Evolutionary conservation across 2,113 vertebrate species (phyloP), one percentile per base, ranked within the genome.

Genomic region (Callipepla squamata): DNA sequence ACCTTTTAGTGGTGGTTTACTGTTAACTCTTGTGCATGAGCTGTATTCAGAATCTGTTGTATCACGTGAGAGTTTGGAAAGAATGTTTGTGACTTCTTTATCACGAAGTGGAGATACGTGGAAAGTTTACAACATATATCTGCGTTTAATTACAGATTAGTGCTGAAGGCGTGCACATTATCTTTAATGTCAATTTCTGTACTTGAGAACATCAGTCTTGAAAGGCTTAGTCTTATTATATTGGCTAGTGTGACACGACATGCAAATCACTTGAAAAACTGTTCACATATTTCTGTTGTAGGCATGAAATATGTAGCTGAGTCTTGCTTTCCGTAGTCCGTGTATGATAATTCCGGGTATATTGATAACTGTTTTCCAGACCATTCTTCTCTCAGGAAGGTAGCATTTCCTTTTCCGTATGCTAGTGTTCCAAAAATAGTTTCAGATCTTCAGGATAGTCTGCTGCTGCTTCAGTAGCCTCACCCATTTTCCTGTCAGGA

Each of bases 341-440:
- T 25, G 10, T 91, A 74, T 68, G 68, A 91, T 87, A 92, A 89
- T 96, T 96, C 40, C 26, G 77, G 14, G 22, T 94, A 61, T 76
- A 82, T 68, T 90, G 80, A 72, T 92, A 90, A 87, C 53, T 47
- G 38, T 93, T 83, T 85, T 34, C 59, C 74, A 80, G 72, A 51
- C 34, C 7, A 15, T 63, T 42, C 45, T 92, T 91, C 58, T 79
- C 53, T 65, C 7, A 20, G 86, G 53, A 90, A 87, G 26, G 23
- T 76, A 59, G 40, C 80, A 50, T 85, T 89, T 94, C 38, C 80
- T 90, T 17, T 84, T 72, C 42, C 45, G 9, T 80, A 13, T 61
- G 26, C 47, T 82, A 45, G 28, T 59, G 63, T 80, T 93, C 57
- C 74, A 25, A 82, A 91, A 87, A 90, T 17, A 85, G 42, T 63